Evolutionary conservation across 2,888 invertebrate genomes (phyloP).

Genomic region (Xanthorhoe spadicearia): DNA sequence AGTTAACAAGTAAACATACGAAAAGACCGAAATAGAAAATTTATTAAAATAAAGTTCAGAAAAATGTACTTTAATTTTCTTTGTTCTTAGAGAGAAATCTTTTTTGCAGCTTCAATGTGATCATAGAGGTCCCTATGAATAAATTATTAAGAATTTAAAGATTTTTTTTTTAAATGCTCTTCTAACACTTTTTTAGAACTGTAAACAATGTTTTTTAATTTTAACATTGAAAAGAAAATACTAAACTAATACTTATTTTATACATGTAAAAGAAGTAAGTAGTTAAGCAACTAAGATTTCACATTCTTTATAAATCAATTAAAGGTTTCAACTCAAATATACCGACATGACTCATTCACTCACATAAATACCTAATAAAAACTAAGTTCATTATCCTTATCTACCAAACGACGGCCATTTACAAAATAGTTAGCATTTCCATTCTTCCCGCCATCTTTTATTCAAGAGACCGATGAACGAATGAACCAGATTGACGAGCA

Average conservation of each 20-base stretch:
- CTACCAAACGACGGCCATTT: constrained; percentile 54
- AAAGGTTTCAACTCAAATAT: no score
- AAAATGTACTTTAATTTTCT: background rate
- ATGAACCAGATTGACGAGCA: constrained; percentile 57
- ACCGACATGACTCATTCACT: background rate
- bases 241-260: no score
- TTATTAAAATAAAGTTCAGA: background rate
- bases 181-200: no score
- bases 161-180: no score
- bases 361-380: background rate
- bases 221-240: no score
- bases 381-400: constrained; percentile 37
- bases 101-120: no score
- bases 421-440: constrained; percentile 58
- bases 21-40: background rate
- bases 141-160: no score
- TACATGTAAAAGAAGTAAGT: no score
- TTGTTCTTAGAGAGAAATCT: background rate
- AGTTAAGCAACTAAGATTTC: no score
- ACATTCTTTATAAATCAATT: no score
- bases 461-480: constrained; percentile 67
- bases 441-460: constrained; percentile 69
- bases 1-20: background rate
- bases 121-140: no score
- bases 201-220: no score